These are phyloP conservation scores for Rhaphigaster nebulosa DNA, from an alignment of 2,888 invertebrate species.

Conservation along the genomic window DNA sequence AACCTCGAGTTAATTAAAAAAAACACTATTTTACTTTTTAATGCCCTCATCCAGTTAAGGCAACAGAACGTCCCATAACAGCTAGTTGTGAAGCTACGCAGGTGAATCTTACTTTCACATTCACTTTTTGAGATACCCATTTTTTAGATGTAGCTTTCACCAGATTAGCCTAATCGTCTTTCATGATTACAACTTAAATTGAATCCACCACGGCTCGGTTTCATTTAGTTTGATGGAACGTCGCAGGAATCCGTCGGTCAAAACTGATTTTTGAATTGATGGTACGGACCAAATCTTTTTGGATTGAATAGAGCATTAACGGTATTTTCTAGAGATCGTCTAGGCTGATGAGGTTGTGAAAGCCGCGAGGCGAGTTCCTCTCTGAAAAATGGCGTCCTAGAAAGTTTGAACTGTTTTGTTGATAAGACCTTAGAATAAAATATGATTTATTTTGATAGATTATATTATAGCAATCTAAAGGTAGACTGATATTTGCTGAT, in stretches of 20 bases:
- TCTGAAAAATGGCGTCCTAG: background rate
- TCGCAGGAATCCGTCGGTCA: background rate
- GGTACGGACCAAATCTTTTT: background rate
- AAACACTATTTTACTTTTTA: background rate
- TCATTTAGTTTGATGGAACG: background rate
- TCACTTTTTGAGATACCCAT: background rate
- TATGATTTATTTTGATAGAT: background rate
- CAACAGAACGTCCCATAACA: background rate
- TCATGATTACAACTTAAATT: background rate
- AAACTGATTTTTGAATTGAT: background rate
- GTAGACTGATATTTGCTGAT: too few relatives aligned
- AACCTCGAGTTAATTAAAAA: background rate
- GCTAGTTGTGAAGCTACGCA: background rate
- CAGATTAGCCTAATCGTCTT: background rate
- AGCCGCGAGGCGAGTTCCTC: background rate
- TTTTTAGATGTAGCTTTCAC: background rate
- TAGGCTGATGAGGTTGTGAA: background rate
- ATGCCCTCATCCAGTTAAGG: background rate
- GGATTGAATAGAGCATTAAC: background rate
- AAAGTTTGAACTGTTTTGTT: background rate
- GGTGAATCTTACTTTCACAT: slow-evolving; percentile 6
- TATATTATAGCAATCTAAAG: too few relatives aligned
- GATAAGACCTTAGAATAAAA: background rate
- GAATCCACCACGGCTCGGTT: background rate
- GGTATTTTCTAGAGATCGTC: slow-evolving; percentile 13